Percentiles rank a stretch among this genome's conserved stretches.
phyloP scores from a whole-genome alignment of 2,888 invertebrate species.

The Drosophila cognata region DNA sequence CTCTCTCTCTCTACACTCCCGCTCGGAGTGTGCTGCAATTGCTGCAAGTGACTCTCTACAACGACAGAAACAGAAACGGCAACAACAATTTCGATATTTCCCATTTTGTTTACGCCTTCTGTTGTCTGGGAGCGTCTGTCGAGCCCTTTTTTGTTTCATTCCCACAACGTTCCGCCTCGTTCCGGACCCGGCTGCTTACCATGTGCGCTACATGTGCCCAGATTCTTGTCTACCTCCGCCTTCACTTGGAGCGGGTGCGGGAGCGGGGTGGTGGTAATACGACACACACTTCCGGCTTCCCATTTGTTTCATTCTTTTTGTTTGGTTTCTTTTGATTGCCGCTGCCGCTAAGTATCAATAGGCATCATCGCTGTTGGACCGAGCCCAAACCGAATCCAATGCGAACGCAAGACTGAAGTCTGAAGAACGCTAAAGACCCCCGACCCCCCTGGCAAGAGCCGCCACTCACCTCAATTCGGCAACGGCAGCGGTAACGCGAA shows the following conservation, averaged over 20 bases:
- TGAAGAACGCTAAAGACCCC: constrained; percentile 6
- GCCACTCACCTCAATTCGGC: constrained; percentile 47
- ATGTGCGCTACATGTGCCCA: constrained; percentile 65
- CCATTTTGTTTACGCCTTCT: constrained; percentile 62
- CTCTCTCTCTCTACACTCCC: neutral
- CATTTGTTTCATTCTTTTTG: constrained; percentile 39
- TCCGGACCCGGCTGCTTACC: constrained; percentile 32
- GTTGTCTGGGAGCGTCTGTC: constrained; percentile 51
- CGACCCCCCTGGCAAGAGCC: constrained; percentile 1
- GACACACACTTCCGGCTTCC: constrained; percentile 58
- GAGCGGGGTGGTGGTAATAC: constrained; percentile 33
- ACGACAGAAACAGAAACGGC: constrained; percentile 9
- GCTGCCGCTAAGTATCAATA: constrained; percentile 46
- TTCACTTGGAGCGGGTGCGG: neutral
- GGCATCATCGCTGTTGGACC: constrained; percentile 25
- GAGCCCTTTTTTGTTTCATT: constrained; percentile 62
- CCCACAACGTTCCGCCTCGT: constrained; percentile 36
- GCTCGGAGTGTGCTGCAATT: constrained; percentile 28
- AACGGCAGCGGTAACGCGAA: constrained; percentile 34
- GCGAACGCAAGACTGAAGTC: constrained; percentile 14
- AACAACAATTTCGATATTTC: constrained; percentile 44
- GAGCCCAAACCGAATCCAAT: constrained; percentile 11
- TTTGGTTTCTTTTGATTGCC: constrained; percentile 52
- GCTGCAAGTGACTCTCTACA: constrained; percentile 19
- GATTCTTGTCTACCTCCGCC: constrained; percentile 44